Percentiles rank a stretch among this genome's conserved stretches.
Evolutionary conservation across 2,797 vertebrate genomes (phyloP).

Genomic region (Artibeus lituratus): DNA sequence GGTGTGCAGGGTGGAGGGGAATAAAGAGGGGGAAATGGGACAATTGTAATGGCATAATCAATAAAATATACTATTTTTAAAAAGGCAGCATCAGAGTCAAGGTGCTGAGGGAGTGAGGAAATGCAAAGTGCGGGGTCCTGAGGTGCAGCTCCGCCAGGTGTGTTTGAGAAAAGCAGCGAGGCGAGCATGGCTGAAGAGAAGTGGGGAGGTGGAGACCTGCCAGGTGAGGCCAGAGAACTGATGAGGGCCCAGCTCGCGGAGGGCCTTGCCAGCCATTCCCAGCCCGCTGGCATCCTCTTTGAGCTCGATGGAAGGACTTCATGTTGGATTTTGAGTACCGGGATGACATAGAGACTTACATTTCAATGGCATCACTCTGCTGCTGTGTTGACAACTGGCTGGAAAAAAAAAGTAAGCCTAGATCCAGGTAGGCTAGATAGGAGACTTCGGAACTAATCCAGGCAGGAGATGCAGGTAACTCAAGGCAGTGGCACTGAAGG

Average conservation of each 20-base stretch:
- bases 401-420: not conserved
- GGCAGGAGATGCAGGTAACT: not conserved
- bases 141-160: not conserved
- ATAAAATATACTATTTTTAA: too few species aligned
- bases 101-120: not conserved
- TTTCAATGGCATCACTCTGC: not conserved
- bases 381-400: not conserved
- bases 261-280: not conserved
- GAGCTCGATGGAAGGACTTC: not conserved
- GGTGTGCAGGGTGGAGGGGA: too few species aligned
- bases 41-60: too few species aligned
- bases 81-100: not conserved
- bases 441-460: not conserved
- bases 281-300: not conserved
- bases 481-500: not conserved
- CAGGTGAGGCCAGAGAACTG: not conserved
- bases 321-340: not conserved
- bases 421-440: not conserved
- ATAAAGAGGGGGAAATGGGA: too few species aligned
- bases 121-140: not conserved
- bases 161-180: not conserved
- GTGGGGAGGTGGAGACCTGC: not conserved
- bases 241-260: not conserved
- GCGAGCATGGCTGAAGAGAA: not conserved
- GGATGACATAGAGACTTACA: not conserved